Evolutionary conservation across 2,113 vertebrate genomes (phyloP).

Genomic region (Dipodomys ordii): DNA sequence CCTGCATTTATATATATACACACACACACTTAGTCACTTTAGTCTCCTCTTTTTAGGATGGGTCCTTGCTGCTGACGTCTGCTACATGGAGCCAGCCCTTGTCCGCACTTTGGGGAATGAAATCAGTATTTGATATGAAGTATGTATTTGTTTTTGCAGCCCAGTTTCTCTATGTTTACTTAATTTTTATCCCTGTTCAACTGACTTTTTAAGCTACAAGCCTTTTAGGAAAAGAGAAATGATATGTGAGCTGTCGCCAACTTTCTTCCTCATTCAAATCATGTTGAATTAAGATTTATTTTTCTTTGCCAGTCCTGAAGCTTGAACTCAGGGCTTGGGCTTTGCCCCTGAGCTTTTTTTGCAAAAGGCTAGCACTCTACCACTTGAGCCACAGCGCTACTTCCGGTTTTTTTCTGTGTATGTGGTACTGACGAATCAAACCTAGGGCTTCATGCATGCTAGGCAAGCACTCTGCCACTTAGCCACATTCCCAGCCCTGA

Average conservation of each 20-base stretch:
- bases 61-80: conserved; percentile 96
- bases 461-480: no score
- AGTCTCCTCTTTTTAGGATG: conserved; percentile 90
- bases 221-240: conserved; percentile 35
- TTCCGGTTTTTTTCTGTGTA: no score
- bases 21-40: neutral
- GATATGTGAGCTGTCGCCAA: neutral
- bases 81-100: conserved; percentile 98
- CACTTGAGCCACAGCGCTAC: no score
- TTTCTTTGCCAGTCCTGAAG: no score
- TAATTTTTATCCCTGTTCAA: neutral
- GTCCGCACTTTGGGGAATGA: conserved; percentile 99
- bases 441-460: no score
- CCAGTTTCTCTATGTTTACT: conserved; percentile 37
- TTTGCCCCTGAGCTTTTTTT: no score
- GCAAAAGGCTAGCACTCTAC: no score
- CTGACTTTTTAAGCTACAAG: conserved; percentile 4
- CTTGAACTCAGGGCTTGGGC: no score
- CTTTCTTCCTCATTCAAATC: conserved; percentile 3
- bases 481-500: no score
- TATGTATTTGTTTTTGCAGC: conserved; percentile 85
- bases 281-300: neutral
- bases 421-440: no score
- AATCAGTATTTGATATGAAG: conserved; percentile 99
- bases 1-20: neutral